Evolutionary conservation across 2,888 invertebrate species (phyloP), one percentile per base, ranked within the genome.

Genomic region (Masnerella sp.): DNA sequence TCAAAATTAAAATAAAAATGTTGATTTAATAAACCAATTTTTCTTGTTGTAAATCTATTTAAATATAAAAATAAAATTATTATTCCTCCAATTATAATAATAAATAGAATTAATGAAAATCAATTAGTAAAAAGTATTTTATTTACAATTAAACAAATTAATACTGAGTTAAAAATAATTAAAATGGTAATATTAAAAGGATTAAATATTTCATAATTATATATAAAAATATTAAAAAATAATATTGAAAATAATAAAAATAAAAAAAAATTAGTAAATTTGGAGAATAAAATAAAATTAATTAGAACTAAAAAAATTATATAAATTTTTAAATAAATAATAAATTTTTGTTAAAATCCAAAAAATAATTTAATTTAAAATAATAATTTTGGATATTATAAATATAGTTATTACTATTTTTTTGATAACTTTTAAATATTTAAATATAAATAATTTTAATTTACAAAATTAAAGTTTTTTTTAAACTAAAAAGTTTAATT

Each of bases 381-480:
- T 91, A 89, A 90, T 91, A 91, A 91, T 91, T 91, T 92, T 91
- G 91, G 91, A 90, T 89, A 91, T 91, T 92, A 91, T 90, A 83
- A 89, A 90, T 89, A 89, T 88, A 89, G 87, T 86, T 5, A n/a
- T 5, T 14, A 34, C 87, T 65, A 54, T 58, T 88, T 89, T 89
- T 89, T 91, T 90, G 90, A 69, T 11, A 22, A 34, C 11, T 32
- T 32, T 32, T 32, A 89, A 89, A 89, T 91, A 90, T 90, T 89
- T 90, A 91, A 90, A 86, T 87, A 82, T 61, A 70, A 69, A 89
- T 90, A 90, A 87, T 88, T 89, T 90, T 91, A 90, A 81, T 90
- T 91, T 92, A 92, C 91, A 91, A 92, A 89, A 91, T 89, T 90
- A 91, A 90, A 89, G 88, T 91, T 92, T 91, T 91, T 79, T 79